A percentile compares a stretch with the other conserved stretches of the same genome.
These are phyloP conservation scores for Onychomys arenicola DNA, from an alignment of 2,797 vertebrate species.

Conservation along the genomic window DNA sequence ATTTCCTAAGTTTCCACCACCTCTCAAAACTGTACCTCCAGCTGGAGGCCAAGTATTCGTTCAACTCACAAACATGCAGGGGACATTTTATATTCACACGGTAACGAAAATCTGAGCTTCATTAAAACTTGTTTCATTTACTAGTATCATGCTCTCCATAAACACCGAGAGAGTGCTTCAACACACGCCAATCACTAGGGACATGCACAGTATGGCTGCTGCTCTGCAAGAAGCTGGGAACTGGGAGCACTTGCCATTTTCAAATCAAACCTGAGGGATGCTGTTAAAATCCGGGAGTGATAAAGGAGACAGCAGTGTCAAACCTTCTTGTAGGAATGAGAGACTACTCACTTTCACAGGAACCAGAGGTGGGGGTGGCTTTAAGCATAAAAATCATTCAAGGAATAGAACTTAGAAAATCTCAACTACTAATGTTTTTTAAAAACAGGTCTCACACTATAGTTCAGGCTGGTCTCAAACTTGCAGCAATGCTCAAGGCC, in stretches of 20 bases:
- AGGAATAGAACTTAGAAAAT: neutral
- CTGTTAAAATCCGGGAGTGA: neutral
- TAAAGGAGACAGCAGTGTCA: neutral
- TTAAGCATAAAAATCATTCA: neutral
- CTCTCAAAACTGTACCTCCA: neutral
- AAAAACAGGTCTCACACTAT: neutral
- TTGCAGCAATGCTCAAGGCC: neutral
- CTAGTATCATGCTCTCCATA: constrained; percentile 14
- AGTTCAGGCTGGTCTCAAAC: neutral
- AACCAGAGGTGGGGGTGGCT: neutral
- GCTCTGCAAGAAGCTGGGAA: neutral
- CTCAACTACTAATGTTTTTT: neutral
- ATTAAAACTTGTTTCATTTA: constrained; percentile 21
- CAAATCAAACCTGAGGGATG: constrained; percentile 32
- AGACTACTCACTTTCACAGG: neutral
- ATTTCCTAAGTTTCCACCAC: neutral
- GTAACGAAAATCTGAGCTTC: neutral
- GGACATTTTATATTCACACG: neutral
- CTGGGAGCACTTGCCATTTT: constrained; percentile 24
- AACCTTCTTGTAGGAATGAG: neutral
- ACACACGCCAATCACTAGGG: neutral
- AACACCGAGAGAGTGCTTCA: constrained; percentile 4
- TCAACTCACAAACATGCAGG: neutral
- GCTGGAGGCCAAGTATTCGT: neutral
- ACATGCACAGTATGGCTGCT: neutral